Percentiles rank a stretch among this genome's conserved stretches.
Evolutionary conservation across 2,113 vertebrate species (phyloP).

Genomic region (Mobula birostris): DNA sequence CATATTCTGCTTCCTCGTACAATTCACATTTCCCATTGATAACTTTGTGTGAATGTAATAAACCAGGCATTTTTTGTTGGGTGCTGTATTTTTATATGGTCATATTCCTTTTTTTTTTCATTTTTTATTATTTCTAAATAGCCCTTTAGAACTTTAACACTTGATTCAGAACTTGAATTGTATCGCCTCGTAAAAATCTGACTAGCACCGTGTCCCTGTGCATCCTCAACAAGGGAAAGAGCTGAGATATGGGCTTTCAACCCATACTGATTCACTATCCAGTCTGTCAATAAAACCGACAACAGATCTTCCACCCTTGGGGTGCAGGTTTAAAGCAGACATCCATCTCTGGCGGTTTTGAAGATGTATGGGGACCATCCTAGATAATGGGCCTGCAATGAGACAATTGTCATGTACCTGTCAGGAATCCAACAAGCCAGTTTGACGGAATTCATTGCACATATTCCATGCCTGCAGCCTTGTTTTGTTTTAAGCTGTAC

Average conservation of each 20-base stretch:
- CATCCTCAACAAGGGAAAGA: neutral
- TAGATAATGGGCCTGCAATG: neutral
- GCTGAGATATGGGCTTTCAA: neutral
- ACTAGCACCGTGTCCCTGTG: neutral
- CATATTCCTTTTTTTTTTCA: neutral
- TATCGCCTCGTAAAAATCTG: neutral
- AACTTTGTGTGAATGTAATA: neutral
- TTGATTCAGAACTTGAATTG: neutral
- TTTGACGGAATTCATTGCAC: neutral
- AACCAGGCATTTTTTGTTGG: neutral
- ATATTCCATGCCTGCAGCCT: neutral
- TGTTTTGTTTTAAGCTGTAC: neutral
- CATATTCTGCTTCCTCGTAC: neutral
- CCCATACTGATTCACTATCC: neutral
- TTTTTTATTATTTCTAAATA: neutral
- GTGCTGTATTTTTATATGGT: neutral
- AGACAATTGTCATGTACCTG: neutral
- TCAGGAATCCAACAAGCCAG: neutral
- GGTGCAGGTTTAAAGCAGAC: neutral
- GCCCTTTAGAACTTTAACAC: neutral
- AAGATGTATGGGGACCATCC: neutral
- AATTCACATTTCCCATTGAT: neutral
- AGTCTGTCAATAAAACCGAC: neutral
- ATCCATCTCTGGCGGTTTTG: neutral
- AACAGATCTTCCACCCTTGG: neutral